Conservation (phyloP, 2,888 invertebrate species). For the Trypoxylon attenuatum region DNA sequence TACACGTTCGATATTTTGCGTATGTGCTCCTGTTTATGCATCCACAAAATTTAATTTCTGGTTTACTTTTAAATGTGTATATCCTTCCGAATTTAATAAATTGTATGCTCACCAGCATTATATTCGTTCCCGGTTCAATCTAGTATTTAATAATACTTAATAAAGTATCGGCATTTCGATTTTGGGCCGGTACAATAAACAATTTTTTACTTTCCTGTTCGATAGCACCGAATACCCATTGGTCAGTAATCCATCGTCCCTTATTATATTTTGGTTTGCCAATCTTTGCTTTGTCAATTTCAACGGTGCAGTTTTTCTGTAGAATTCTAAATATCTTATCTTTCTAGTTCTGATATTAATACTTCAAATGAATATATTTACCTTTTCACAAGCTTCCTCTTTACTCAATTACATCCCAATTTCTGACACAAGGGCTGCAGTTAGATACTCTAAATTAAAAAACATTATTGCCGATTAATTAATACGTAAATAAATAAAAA, state of each 20-base stretch:
- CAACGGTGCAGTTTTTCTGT: background rate
- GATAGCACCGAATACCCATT: background rate
- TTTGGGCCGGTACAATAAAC: background rate
- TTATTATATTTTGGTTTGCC: conserved; percentile 1
- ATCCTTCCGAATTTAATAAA: no score
- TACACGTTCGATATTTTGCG: background rate
- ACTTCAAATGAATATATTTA: no score
- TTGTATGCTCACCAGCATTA: background rate
- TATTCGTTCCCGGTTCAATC: no score
- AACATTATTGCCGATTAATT: no score
- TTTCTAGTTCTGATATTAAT: no score
- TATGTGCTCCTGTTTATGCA: background rate
- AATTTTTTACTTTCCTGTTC: background rate
- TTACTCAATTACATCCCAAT: no score
- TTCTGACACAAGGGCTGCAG: no score
- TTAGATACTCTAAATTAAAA: no score
- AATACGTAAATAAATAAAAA: no score
- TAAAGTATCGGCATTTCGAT: background rate
- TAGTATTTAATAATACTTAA: background rate
- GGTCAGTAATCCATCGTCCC: background rate
- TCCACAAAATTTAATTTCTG: background rate
- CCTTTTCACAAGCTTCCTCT: no score
- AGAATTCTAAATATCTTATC: no score
- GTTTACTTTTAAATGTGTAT: background rate
- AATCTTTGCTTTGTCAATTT: conserved; percentile 2